Base-by-base conservation (phyloP, 2,888 invertebrate species). In the Chrysina gloriosa region DNA sequence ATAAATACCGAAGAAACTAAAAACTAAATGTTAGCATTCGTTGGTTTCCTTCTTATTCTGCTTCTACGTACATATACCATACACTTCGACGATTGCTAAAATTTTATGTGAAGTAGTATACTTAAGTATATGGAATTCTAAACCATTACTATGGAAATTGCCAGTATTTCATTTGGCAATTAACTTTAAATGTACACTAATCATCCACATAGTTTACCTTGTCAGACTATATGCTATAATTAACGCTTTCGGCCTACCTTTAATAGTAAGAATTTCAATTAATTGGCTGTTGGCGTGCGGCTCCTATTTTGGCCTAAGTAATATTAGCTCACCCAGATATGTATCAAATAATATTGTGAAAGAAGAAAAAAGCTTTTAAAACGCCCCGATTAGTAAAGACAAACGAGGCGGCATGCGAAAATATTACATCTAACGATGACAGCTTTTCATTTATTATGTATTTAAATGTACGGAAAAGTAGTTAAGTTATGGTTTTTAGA, bases 231-330 rank as follows among this genome's bases (percentile, higher is more conserved):
- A 25, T 42, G 25, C 58, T 11, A 39, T 25, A 58, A 39, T 39
- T 42, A 39, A 58, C 58, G 42, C 58, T 42, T 45, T 16, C 27
- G 19, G 58, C 42, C 27, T 42, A 27, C 42, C 27, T 39, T 58
- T 58, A 58, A 58, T 61, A 45, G 58, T 61, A 61, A 14, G 42
- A 61, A 61, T 42, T 61, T 61, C 58, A 61, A 61, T 61, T 45
- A 61, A 61, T 61, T 29, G 27, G 21, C n/a, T 42, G 42, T 61
- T 61, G 42, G 58, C 58, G 58, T 61, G 58, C 58, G 27, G 45
- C 27, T 61, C 42, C 58, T 45, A 61, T 42, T 61, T 61, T 27
- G 29, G 58, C n/a, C 58, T 42, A 42, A 61, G 58, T 42, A 61
- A 61, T 61, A 61, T 61, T 61, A 61, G 27, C 42, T 42, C 29